phyloP scores from a whole-genome alignment of 2,797 vertebrate species.

The Intellagama lesueurii region DNA sequence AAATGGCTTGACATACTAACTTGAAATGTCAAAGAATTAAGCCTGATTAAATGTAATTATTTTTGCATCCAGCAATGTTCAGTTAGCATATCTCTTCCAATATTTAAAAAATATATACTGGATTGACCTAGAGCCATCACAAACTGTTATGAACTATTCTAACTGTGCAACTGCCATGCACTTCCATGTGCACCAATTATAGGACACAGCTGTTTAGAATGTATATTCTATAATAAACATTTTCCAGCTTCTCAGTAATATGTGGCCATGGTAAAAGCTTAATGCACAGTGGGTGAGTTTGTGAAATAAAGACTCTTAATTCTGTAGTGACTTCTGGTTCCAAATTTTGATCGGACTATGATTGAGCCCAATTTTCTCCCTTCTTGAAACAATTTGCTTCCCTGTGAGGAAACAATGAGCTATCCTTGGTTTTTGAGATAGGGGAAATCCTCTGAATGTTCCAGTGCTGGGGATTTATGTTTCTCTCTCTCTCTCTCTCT shows the following conservation, averaged over 20 bases:
- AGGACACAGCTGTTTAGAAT: too few species aligned
- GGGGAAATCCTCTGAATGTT: too few species aligned
- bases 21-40: constrained; percentile 23
- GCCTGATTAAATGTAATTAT: constrained; percentile 37
- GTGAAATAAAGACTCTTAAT: not conserved
- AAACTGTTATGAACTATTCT: not conserved
- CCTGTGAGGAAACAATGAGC: not conserved
- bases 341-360: not conserved
- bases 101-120: not conserved
- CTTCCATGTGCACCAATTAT: too few species aligned
- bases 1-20: not conserved
- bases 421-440: too few species aligned
- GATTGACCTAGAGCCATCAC: not conserved
- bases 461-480: too few species aligned
- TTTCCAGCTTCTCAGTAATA: not conserved
- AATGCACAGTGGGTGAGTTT: not conserved
- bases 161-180: not conserved
- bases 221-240: not conserved
- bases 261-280: not conserved
- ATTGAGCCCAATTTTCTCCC: too few species aligned
- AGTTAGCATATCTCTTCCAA: not conserved
- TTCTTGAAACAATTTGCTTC: not conserved
- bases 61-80: not conserved
- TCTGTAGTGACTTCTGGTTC: not conserved
- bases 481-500: too few species aligned